phyloP scores from a whole-genome alignment of 2,888 invertebrate species.

The Ecdyonurus torrentis region DNA sequence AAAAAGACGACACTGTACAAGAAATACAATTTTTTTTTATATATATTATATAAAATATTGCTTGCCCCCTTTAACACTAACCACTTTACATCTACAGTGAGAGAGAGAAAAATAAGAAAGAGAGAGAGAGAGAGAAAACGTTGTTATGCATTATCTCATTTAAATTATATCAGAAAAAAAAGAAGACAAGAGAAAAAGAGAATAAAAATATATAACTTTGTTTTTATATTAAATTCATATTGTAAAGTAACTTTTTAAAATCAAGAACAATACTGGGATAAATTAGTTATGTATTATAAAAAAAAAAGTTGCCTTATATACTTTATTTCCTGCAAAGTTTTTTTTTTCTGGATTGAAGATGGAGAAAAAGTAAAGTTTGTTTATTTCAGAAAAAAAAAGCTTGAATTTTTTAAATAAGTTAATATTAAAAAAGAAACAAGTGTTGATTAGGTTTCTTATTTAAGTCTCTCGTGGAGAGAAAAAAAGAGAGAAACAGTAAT shows the following conservation, averaged over 20 bases:
- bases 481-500: not conserved
- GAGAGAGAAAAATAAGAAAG: too few species aligned
- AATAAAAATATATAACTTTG: too few species aligned
- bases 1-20: not conserved
- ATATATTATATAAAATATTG: not conserved
- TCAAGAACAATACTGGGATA: not conserved
- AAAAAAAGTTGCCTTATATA: not conserved
- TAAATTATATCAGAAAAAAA: not conserved
- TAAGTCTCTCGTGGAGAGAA: not conserved
- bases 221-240: too few species aligned
- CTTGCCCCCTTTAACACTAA: not conserved
- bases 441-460: constrained; percentile 2
- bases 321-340: too few species aligned
- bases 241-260: too few species aligned
- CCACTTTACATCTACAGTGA: not conserved
- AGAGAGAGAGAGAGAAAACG: too few species aligned
- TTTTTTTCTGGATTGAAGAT: not conserved
- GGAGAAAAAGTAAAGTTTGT: constrained; percentile 2
- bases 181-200: too few species aligned
- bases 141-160: not conserved
- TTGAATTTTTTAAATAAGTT: constrained; percentile 1
- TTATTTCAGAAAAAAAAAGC: not conserved
- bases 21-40: not conserved
- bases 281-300: too few species aligned
- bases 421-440: not conserved